Base-by-base conservation (phyloP, 2,113 vertebrate genomes). In the Spea multiplicata region DNA sequence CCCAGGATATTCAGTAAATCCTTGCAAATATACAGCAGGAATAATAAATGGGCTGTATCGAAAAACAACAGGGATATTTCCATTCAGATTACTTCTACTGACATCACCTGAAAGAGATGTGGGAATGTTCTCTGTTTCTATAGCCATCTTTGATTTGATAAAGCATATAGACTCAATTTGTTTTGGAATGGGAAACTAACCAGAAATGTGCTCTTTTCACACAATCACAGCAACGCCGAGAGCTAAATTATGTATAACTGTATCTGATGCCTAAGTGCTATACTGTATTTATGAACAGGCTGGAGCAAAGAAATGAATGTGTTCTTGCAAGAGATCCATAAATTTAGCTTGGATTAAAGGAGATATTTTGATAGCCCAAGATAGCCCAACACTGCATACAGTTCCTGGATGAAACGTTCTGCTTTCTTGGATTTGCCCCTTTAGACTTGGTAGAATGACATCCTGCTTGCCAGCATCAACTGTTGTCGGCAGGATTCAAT, bases 101-200 rank as follows among this genome's bases (percentile, higher is more conserved):
- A 77, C 66, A 77, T 77, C 75, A 70, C 75, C 45, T n/a, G 3
- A 50, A 66, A 53, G 66, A 62, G 66, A 77, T 70, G 66, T 62
- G 53, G 68, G 55, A 77, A 70, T 59, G 68, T 62, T 62, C 46
- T 45, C 55, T 8, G 16, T 62, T 55, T 77, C 44, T 47, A 61
- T 67, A 70, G n/a, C 75, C n/a, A 50, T 77, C 75, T 70, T 46
- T 77, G 75, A 77, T 77, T 77, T 70, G 75, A 77, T 77, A 77
- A 77, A 62, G 68, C 52, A 77, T 77, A 77, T 70, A 77, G 66
- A 62, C 16, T 77, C 75, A 70, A 77, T 70, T 70, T 77, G 75
- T 48, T 70, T 59, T 16, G 16, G 45, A 50, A 69, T 62, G 52
- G 59, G 67, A 71, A 62, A 48, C 53, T 48, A 59, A 59, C 66